phyloP scores from a whole-genome alignment of 2,113 vertebrate species.

The Ellobius talpinus region DNA sequence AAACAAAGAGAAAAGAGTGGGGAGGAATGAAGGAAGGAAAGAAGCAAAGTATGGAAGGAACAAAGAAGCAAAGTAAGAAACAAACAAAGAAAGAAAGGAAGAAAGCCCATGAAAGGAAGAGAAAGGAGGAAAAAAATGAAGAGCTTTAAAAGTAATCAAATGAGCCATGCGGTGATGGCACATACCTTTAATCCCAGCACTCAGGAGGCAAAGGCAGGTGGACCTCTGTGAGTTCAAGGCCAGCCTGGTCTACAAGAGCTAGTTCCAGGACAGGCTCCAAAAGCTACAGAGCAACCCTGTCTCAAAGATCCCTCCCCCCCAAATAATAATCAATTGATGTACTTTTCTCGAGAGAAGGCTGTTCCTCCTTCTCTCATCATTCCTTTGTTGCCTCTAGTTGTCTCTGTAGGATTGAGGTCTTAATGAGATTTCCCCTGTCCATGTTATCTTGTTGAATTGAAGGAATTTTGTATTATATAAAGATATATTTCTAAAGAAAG shows the following conservation, averaged over 20 bases:
- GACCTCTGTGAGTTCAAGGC: no score
- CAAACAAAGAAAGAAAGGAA: neutral
- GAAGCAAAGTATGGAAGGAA: fast-evolving
- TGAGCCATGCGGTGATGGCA: no score
- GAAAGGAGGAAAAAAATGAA: no score
- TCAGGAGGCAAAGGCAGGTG: no score
- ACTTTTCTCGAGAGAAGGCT: neutral
- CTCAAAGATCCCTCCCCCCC: no score
- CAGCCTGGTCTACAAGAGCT: no score
- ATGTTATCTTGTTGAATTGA: neutral
- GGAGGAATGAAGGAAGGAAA: neutral
- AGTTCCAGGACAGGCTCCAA: no score
- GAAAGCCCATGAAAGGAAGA: neutral
- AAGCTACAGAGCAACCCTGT: no score
- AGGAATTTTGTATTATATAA: neutral
- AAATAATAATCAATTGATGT: no score
- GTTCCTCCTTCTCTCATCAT: neutral
- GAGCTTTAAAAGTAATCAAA: no score
- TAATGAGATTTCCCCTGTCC: neutral
- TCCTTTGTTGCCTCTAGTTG: neutral
- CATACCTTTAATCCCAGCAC: no score
- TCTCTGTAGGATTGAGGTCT: neutral
- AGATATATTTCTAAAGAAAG: neutral
- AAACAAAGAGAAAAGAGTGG: neutral
- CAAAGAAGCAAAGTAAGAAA: neutral